phyloP scores from a whole-genome alignment of 35 echinoderm and acorn worm genomes.

The Stichopus chloronotus region DNA sequence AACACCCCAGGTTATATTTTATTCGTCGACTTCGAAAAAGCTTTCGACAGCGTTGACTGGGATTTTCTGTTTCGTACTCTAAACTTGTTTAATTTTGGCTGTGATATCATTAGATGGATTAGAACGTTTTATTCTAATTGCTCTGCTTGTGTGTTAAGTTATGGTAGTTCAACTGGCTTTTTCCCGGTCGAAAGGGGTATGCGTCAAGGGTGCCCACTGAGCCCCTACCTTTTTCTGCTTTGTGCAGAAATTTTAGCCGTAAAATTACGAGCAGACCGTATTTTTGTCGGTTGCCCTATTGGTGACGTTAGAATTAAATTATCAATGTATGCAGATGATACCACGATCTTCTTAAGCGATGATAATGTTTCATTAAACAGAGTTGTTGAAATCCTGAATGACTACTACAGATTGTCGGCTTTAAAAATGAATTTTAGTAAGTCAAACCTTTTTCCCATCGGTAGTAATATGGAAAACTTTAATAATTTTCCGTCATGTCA shows the following conservation, averaged over 20 bases:
- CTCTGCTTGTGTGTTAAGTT: too few relatives aligned
- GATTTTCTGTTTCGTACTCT: background rate
- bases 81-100: constrained; percentile 30
- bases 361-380: background rate
- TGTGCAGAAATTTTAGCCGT: constrained; percentile 26
- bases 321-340: constrained; percentile 29
- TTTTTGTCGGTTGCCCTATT: constrained; percentile 15
- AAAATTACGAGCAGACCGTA: constrained; percentile 2
- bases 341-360: background rate
- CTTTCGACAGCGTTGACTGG: background rate
- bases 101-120: background rate
- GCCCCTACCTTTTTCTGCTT: constrained; percentile 36
- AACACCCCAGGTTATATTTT: constrained; percentile 2
- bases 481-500: background rate
- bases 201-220: background rate
- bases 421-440: constrained; percentile 13
- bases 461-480: background rate
- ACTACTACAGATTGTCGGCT: background rate
- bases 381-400: background rate
- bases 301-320: background rate
- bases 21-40: background rate
- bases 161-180: background rate
- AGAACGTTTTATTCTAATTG: too few relatives aligned
- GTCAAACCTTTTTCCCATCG: background rate
- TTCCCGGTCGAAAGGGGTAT: constrained; percentile 28